Evolutionary conservation across 2,113 vertebrate species (phyloP).

Genomic region (Poeciliopsis retropinna): DNA sequence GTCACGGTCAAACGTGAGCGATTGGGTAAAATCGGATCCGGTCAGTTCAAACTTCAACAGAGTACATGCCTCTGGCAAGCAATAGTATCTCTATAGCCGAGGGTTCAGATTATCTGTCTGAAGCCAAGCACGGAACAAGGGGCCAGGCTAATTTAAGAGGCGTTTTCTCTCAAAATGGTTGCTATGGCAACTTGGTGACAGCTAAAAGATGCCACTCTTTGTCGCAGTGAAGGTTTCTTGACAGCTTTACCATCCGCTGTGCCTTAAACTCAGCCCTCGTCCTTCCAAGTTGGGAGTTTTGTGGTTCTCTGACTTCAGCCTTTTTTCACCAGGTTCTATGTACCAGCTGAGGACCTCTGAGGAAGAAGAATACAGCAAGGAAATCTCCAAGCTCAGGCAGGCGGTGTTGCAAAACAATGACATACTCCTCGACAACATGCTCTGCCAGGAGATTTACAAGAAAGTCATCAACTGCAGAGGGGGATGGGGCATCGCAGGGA

Average conservation of each 20-base stretch:
- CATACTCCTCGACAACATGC: slow-evolving; percentile 79
- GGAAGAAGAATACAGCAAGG: slow-evolving; percentile 59
- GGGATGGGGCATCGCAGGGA: slow-evolving; percentile 91
- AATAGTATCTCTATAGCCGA: no score
- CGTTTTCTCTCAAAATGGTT: background rate
- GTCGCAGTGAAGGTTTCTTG: background rate
- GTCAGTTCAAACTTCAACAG: no score
- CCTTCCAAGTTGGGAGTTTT: background rate
- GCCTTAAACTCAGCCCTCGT: background rate
- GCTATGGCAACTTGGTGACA: background rate
- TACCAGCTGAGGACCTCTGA: slow-evolving; percentile 76
- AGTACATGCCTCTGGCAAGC: no score
- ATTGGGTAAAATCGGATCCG: no score
- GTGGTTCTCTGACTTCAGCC: no score
- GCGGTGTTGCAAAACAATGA: slow-evolving; percentile 83
- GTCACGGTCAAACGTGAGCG: no score
- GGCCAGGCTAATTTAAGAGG: no score
- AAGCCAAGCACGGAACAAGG: no score
- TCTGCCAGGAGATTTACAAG: slow-evolving; percentile 86
- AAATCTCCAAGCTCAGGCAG: slow-evolving; percentile 83
- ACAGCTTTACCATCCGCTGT: background rate
- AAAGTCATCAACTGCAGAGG: slow-evolving; percentile 87
- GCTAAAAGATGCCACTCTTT: background rate
- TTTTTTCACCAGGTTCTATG: slow-evolving; percentile 75
- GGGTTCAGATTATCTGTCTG: no score